Percentiles rank a stretch among this genome's conserved stretches.
Conservation (phyloP, 2,113 vertebrate genomes). For the Lagenorhynchus albirostris region DNA sequence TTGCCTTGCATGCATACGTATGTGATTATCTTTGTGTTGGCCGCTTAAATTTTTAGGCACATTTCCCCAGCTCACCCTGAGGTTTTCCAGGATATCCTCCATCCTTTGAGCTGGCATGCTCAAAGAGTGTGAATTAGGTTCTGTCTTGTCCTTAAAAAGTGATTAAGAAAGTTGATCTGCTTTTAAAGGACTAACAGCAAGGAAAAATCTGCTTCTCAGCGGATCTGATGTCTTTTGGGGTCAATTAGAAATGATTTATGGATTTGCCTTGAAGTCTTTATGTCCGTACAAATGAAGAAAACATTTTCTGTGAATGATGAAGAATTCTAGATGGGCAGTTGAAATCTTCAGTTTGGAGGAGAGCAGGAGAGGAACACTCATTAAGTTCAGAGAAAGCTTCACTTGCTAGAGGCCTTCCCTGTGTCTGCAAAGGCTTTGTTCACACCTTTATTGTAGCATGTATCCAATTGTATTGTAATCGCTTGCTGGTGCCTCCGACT, state of each 20-base stretch:
- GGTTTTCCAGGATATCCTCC: neutral
- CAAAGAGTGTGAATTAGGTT: slow-evolving; percentile 26
- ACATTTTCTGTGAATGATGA: neutral
- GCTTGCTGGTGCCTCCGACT: neutral
- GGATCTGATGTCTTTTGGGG: neutral
- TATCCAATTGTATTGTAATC: neutral
- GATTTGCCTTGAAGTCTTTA: slow-evolving; percentile 27
- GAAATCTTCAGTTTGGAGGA: neutral
- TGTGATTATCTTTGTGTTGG: neutral
- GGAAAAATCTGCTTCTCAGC: neutral
- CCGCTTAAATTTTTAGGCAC: neutral
- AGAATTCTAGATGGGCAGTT: neutral
- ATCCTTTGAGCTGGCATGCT: neutral
- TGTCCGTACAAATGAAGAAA: neutral
- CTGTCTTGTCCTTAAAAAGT: neutral
- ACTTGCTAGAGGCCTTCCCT: neutral
- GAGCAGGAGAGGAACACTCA: neutral
- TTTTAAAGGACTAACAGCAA: slow-evolving; percentile 11
- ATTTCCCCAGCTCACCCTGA: neutral
- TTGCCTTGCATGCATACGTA: neutral
- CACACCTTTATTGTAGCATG: neutral
- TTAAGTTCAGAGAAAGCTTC: slow-evolving; percentile 14
- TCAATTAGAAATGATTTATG: slow-evolving; percentile 12
- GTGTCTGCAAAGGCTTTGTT: neutral
- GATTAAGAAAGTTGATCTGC: slow-evolving; percentile 24